These are phyloP conservation scores for Podilymbus podiceps DNA, from an alignment of 2,113 vertebrate species.

Conservation along the genomic window DNA sequence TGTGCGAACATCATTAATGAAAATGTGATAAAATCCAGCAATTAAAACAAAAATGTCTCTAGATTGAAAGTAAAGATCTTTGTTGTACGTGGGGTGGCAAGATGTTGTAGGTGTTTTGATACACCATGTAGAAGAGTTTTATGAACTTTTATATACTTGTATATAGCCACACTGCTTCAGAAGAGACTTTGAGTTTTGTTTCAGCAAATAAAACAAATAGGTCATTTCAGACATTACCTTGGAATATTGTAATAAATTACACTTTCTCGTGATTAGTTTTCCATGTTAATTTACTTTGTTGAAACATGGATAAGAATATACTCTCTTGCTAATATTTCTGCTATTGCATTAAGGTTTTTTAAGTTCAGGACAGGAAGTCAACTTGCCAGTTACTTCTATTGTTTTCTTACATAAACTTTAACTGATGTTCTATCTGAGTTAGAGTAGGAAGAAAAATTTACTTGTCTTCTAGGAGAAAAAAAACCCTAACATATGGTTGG, in stretches of 20 bases:
- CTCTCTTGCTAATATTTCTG: background rate
- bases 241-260: background rate
- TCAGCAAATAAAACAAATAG: background rate
- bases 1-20: background rate
- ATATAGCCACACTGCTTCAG: background rate
- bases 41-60: background rate
- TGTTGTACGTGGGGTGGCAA: background rate
- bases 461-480: background rate
- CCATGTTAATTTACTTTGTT: background rate
- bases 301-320: background rate
- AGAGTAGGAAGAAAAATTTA: background rate
- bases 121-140: background rate
- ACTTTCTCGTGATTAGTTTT: background rate
- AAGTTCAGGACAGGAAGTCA: background rate
- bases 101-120: background rate
- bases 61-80: background rate
- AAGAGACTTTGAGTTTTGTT: background rate
- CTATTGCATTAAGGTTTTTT: background rate
- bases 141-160: background rate
- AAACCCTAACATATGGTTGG: background rate
- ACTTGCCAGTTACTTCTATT: background rate
- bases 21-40: background rate
- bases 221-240: background rate
- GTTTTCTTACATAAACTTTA: background rate
- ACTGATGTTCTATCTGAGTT: background rate